Conservation (phyloP, 1,140 invertebrate genomes). For the Geopemphigus sp. region DNA sequence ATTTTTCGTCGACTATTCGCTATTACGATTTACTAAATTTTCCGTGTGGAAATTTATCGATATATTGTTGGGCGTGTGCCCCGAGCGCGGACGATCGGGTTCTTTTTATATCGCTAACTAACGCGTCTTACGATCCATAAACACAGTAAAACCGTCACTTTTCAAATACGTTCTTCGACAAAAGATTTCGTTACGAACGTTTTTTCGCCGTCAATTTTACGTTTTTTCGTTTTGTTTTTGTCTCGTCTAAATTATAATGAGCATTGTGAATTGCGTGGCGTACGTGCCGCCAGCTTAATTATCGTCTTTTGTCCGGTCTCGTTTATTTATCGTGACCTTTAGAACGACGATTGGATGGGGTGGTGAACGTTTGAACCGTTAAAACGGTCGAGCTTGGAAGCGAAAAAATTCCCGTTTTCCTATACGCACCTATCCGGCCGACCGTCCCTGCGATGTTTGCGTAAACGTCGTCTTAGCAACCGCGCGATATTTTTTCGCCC, state of each 20-base stretch:
- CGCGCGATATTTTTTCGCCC: neutral
- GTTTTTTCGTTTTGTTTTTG: neutral
- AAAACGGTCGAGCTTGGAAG: neutral
- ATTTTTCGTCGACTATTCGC: too few relatives aligned
- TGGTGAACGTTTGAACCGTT: neutral
- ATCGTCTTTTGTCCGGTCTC: slow-evolving; percentile 26
- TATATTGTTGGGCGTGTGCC: too few relatives aligned
- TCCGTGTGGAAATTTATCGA: too few relatives aligned
- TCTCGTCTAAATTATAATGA: slow-evolving; percentile 19
- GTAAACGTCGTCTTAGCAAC: slow-evolving; percentile 43
- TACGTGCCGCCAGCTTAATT: slow-evolving; percentile 28
- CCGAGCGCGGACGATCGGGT: too few relatives aligned
- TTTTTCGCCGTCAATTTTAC: too few relatives aligned
- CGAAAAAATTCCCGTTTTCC: too few relatives aligned
- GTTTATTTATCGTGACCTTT: slow-evolving; percentile 2
- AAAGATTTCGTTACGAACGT: slow-evolving; percentile 2
- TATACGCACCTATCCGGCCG: too few relatives aligned
- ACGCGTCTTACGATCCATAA: neutral
- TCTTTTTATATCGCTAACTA: neutral
- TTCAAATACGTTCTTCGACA: neutral
- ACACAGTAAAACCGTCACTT: too few relatives aligned
- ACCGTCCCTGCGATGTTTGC: slow-evolving; percentile 6
- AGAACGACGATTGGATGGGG: neutral
- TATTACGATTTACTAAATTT: too few relatives aligned
- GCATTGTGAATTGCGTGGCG: slow-evolving; percentile 18